Base-by-base conservation (phyloP, 2,888 invertebrate genomes). In the Mechanitis messenoides region DNA sequence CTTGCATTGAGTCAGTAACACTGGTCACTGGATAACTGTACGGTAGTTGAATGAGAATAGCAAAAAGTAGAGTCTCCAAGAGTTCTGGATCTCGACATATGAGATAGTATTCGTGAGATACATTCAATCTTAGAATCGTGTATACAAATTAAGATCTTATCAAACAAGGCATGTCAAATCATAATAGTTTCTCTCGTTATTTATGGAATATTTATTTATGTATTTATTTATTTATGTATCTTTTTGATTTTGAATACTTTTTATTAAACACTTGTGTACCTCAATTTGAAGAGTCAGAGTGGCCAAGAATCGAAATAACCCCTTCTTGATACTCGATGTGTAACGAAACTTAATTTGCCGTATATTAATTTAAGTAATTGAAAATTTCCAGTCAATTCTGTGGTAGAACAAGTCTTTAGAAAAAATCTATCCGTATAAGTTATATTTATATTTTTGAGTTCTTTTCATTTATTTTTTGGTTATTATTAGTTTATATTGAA, bases 1-100 rank as follows among this genome's bases (percentile, higher is more conserved):
- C 86, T 88, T 88, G 87, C 82, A 79, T 81, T 85, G 85, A 85
- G 86, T 85, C 87, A 87, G 83, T 85, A 83, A 81, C 86, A 84
- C 81, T 78, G 76, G 75, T 73, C 74, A 75, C 74, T 78, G 84
- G 77, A 82, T 86, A 87, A 85, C 85, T 83, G 85, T 85, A 80
- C 78, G 80, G 76, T 76, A 75, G 73, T 72, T 83, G 83, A 83
- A 85, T 85, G 79, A 83, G 79, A 82, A 83, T 81, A 76, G 77
- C 78, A 75, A 78, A 78, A 78, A 79, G 69, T 71, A 71, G 74
- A 69, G 68, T 58, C 65, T 68, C 69, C 69, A 61, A 62, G 45
- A 55, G 59, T 60, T 58, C 56, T 62, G 59, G 45, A 54, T 47
- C 45, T 28, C 6, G 7, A 7, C 50, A 11, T 7, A 2, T 20